Evolutionary conservation across 2,888 invertebrate genomes (phyloP), one percentile per base, ranked within the genome.

Genomic region (Gibbula magus): DNA sequence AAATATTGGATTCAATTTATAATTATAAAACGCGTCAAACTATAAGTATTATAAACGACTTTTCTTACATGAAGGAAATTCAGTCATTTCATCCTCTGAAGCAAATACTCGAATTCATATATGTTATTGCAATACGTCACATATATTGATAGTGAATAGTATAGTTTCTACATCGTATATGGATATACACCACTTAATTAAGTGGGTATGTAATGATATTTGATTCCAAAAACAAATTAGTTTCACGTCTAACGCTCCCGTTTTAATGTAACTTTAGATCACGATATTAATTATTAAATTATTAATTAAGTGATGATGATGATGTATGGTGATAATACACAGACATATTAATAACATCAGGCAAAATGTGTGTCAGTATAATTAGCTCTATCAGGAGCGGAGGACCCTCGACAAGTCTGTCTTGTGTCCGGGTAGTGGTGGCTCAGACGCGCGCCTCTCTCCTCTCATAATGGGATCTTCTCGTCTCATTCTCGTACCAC

Each of bases 381-480:
- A 22, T 56, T 2, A 56, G 25, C 20, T n/a, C 54, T 2, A 56
- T 56, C 8, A 25, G 56, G 61, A 61, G 61, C 16, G 56, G 2
- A 22, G 56, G 56, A 22, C 13, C 56, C 25, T 18, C 52, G 16
- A 52, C 52, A 20, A 3, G 25, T 22, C n/a, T 7, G 56, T 1
- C 1, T 7, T 7, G 22, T 56, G 56, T 45, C 10, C 13, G 45
- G 45, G 10, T 45, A 10, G 45, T 45, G 25, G 39, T n/a, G 70
- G 16, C 39, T 39, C 25, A 25, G 29, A n/a, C n/a, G 39, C n/a
- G 18, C 35, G 39, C 35, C 70, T 70, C 35, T 39, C 70, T 39
- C 70, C 8, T 10, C 70, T n/a, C n/a, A 70, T 70, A 70, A 70
- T 70, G 39, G 70, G 39, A 32, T 70, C 70, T 35, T 39, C 70